These are phyloP conservation scores for Drymodes brunneopygia DNA, from an alignment of 2,113 vertebrate genomes.

Conservation along the genomic window DNA sequence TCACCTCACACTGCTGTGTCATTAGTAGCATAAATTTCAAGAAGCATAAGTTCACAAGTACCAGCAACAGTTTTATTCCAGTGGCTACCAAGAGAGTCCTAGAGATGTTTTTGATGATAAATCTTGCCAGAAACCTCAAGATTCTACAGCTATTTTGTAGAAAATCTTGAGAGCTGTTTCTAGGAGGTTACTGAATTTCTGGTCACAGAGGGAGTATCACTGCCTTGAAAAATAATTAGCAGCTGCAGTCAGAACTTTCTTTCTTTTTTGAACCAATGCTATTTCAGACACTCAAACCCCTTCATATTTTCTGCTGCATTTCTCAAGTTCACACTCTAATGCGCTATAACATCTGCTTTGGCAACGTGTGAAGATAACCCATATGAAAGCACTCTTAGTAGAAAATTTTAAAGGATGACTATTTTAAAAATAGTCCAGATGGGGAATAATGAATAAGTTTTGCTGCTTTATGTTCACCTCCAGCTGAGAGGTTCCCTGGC, in stretches of 20 bases:
- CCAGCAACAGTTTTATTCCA: not conserved
- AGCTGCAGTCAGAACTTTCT: not conserved
- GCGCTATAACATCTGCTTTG: not conserved
- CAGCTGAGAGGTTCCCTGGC: not conserved
- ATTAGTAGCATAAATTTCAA: not conserved
- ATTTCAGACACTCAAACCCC: not conserved
- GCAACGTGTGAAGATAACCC: not conserved
- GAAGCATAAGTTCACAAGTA: not conserved
- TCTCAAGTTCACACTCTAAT: not conserved
- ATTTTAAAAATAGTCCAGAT: not conserved
- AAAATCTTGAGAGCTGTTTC: not conserved
- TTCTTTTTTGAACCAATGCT: not conserved
- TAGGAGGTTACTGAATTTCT: not conserved
- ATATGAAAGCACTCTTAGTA: not conserved
- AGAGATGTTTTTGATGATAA: not conserved
- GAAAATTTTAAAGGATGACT: not conserved
- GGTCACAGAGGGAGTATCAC: not conserved
- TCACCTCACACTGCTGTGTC: not conserved
- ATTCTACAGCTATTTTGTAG: not conserved
- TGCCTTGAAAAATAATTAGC: not conserved
- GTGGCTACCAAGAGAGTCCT: not conserved
- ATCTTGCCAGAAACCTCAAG: not conserved
- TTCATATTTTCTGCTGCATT: not conserved
- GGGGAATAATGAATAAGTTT: not conserved
- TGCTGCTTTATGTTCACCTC: not conserved